phyloP scores from a whole-genome alignment of 2,888 invertebrate genomes.

The Tanaodytes sp. region DNA sequence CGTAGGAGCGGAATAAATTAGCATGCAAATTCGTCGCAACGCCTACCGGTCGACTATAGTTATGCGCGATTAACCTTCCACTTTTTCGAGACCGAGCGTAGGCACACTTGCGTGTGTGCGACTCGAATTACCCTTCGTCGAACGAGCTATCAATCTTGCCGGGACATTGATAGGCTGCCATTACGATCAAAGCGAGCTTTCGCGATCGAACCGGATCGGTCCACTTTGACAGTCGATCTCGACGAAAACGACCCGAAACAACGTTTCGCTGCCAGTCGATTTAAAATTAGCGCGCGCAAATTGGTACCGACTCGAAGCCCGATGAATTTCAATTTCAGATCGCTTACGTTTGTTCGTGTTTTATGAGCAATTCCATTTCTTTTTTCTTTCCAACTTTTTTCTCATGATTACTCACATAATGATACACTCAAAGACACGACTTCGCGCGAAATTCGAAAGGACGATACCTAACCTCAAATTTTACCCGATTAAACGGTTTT shows the following conservation, averaged over 20 bases:
- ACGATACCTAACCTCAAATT: too few species aligned
- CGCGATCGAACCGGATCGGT: conserved; percentile 52
- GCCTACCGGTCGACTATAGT: conserved; percentile 56
- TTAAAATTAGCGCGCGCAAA: conserved; percentile 45
- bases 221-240: conserved; percentile 46
- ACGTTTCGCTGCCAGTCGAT: conserved; percentile 25
- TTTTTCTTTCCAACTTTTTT: too few species aligned
- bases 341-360: too few species aligned
- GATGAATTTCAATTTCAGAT: conserved; percentile 27
- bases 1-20: conserved; percentile 60
- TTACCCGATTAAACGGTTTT: too few species aligned
- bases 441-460: too few species aligned
- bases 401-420: too few species aligned
- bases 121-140: conserved; percentile 66
- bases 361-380: too few species aligned
- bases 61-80: conserved; percentile 62
- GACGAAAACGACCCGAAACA: conserved; percentile 57
- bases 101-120: conserved; percentile 39
- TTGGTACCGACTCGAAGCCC: conserved; percentile 21
- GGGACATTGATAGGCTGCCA: conserved; percentile 64
- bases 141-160: conserved; percentile 66
- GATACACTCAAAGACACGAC: too few species aligned
- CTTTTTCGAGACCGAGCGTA: conserved; percentile 45
- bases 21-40: conserved; percentile 60
- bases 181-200: conserved; percentile 59